These are phyloP conservation scores for Limenitis camilla DNA, from an alignment of 2,888 invertebrate species.

Conservation along the genomic window DNA sequence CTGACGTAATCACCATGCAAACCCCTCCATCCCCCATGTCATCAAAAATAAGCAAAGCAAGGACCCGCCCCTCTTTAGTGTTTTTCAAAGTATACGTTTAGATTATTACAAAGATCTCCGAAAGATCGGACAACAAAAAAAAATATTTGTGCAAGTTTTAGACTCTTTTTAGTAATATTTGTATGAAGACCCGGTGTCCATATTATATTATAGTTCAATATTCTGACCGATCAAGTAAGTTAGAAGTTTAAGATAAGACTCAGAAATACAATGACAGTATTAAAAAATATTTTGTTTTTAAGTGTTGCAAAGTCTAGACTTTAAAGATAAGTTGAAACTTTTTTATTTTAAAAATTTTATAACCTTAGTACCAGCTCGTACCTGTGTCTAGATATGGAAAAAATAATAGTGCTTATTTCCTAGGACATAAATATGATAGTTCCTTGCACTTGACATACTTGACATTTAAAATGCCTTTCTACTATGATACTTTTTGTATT, in stretches of 20 bases:
- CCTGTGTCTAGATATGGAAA: slow-evolving; percentile 2
- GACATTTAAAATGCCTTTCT: slow-evolving; percentile 18
- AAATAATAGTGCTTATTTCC: neutral
- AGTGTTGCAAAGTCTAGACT: slow-evolving; percentile 15
- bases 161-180: too few species aligned
- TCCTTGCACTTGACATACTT: slow-evolving; percentile 2
- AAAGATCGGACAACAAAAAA: too few species aligned
- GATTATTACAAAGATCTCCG: too few species aligned
- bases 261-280: neutral
- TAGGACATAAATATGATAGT: neutral
- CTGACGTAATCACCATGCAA: too few species aligned
- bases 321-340: slow-evolving; percentile 6
- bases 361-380: slow-evolving; percentile 18
- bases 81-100: too few species aligned
- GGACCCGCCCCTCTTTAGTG: too few species aligned
- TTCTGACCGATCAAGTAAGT: too few species aligned
- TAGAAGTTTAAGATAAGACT: neutral
- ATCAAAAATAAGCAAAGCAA: too few species aligned
- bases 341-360: slow-evolving; percentile 11
- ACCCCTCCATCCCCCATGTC: too few species aligned
- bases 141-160: too few species aligned
- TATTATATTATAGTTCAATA: too few species aligned
- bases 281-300: neutral
- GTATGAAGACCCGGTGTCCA: too few species aligned
- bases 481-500: slow-evolving; percentile 9